These are phyloP conservation scores for Stenichneumon culpator DNA, from an alignment of 2,888 invertebrate genomes.

Conservation along the genomic window DNA sequence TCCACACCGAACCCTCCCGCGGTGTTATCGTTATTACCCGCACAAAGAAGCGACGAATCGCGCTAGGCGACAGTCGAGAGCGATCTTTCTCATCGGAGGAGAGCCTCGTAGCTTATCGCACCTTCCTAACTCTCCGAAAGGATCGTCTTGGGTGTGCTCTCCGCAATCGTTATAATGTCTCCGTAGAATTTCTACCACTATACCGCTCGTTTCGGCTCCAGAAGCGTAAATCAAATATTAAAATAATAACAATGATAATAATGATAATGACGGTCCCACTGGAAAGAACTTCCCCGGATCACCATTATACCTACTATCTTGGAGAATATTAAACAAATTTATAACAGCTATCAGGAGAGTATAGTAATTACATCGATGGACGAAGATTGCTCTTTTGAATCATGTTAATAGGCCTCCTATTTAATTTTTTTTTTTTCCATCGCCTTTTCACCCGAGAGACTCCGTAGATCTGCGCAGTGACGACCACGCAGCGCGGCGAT, in stretches of 20 bases:
- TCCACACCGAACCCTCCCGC: slow-evolving; percentile 17
- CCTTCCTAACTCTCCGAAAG: not conserved
- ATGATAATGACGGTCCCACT: not conserved
- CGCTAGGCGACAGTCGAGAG: not conserved
- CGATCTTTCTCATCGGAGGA: not conserved
- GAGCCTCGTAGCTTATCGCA: slow-evolving; percentile 24
- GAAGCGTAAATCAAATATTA: slow-evolving; percentile 66
- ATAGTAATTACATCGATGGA: slow-evolving; percentile 25
- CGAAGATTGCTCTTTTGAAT: slow-evolving; percentile 22
- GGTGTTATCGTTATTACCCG: not conserved
- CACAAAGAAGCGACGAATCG: slow-evolving; percentile 30
- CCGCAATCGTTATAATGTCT: not conserved
- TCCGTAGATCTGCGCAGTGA: not conserved
- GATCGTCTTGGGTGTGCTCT: slow-evolving; percentile 28
- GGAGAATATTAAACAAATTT: not conserved
- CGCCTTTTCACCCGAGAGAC: not conserved
- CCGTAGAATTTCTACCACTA: slow-evolving; percentile 30
- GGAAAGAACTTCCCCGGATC: not conserved
- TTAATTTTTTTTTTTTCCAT: not conserved
- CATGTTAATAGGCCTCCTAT: slow-evolving; percentile 3
- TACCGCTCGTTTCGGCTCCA: slow-evolving; percentile 53
- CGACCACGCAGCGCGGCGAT: not conserved
- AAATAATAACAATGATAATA: slow-evolving; percentile 1
- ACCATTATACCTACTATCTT: slow-evolving; percentile 14
- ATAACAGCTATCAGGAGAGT: slow-evolving; percentile 6